These are phyloP conservation scores for Elephantulus edwardii DNA, from an alignment of 2,113 vertebrate genomes.

Conservation along the genomic window DNA sequence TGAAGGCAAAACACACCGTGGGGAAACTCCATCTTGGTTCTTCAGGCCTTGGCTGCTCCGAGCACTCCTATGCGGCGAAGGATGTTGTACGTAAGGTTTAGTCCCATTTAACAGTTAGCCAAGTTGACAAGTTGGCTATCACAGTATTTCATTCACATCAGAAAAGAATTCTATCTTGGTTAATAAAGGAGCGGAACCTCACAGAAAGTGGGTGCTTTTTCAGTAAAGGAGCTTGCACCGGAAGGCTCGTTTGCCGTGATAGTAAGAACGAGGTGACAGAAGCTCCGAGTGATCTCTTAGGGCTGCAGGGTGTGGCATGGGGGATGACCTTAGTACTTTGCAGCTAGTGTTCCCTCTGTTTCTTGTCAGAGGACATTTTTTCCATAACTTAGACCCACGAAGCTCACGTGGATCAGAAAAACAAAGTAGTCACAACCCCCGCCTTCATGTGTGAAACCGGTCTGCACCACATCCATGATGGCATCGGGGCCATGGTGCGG, in stretches of 20 bases:
- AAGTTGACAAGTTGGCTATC: not conserved
- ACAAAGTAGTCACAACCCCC: constrained; percentile 90
- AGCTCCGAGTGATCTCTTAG: too few species aligned
- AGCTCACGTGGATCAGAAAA: constrained; percentile 88
- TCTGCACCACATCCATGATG: constrained; percentile 89
- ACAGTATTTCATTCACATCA: not conserved
- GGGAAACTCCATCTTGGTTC: not conserved
- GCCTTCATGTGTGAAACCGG: constrained; percentile 92
- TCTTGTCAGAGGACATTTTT: not conserved
- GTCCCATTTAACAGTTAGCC: not conserved
- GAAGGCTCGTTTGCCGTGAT: too few species aligned
- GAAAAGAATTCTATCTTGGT: too few species aligned
- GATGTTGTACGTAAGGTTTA: not conserved
- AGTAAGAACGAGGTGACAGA: too few species aligned
- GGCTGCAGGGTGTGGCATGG: rapidly evolving
- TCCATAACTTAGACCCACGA: constrained; percentile 85
- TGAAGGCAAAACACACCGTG: not conserved
- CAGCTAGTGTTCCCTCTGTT: rapidly evolving
- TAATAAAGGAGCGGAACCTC: rapidly evolving
- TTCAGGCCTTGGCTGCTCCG: too few species aligned
- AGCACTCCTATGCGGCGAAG: too few species aligned
- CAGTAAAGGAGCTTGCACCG: not conserved
- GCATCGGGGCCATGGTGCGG: constrained; percentile 90
- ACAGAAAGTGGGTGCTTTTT: not conserved
- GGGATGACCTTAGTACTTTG: rapidly evolving